Conservation (phyloP, 2,797 vertebrate genomes). For the Nasua narica region DNA sequence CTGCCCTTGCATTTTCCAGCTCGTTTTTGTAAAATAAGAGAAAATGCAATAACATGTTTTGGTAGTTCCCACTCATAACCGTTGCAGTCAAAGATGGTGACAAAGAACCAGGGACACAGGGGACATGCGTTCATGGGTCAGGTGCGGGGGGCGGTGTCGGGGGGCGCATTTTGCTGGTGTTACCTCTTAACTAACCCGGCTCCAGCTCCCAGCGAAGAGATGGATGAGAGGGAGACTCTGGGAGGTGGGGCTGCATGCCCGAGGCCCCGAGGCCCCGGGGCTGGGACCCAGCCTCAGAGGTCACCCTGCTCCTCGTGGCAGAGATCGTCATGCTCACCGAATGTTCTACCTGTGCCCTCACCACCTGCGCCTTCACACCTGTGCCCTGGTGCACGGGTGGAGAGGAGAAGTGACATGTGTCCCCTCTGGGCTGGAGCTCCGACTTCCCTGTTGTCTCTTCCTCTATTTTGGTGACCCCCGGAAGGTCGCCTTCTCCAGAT, state of each 20-base stretch:
- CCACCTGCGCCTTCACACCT: rapidly evolving
- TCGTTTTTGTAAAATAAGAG: not conserved
- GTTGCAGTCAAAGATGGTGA: not conserved
- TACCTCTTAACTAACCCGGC: not conserved
- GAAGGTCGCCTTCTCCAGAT: not conserved
- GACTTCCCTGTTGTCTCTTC: not conserved
- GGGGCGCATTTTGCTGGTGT: not conserved
- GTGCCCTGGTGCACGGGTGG: not conserved
- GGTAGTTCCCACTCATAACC: not conserved
- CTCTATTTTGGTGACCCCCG: rapidly evolving
- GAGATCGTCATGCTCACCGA: rapidly evolving
- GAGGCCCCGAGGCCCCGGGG: not conserved
- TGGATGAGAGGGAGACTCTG: not conserved
- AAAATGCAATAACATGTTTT: not conserved
- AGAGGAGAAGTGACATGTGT: not conserved
- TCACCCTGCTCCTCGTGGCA: not conserved
- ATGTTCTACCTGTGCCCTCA: rapidly evolving
- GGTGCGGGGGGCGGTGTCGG: rapidly evolving
- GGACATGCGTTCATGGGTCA: not conserved
- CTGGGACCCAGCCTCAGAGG: not conserved
- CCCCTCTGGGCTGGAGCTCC: not conserved
- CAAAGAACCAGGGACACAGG: not conserved
- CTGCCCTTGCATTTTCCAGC: not conserved
- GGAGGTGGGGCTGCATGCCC: not conserved
- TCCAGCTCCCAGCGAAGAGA: not conserved